Percentiles rank a stretch among this genome's conserved stretches.
Conservation (phyloP, 2,797 vertebrate genomes). For the Botia almorhae region DNA sequence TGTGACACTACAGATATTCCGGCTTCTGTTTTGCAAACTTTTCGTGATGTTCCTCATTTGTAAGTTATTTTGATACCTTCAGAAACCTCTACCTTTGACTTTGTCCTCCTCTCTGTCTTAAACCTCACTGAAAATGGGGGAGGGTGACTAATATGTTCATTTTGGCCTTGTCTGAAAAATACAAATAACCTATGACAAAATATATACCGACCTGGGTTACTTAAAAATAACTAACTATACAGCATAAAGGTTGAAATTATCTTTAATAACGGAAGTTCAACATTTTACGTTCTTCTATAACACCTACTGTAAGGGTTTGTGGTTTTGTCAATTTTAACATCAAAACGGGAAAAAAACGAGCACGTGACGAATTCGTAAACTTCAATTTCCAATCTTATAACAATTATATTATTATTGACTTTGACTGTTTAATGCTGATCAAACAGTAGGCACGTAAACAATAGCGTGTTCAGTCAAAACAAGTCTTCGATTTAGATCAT, state of each 20-base stretch:
- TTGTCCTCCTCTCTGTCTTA: neutral
- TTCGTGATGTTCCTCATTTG: neutral
- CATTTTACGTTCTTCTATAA: neutral
- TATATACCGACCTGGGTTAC: neutral
- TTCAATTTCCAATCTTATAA: neutral
- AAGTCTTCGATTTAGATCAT: too few relatives aligned
- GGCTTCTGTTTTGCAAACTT: neutral
- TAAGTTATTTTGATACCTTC: neutral
- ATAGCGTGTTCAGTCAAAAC: neutral
- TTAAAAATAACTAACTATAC: too few relatives aligned
- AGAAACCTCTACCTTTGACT: conserved; percentile 11
- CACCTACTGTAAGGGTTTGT: neutral
- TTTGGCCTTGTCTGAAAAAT: conserved; percentile 24
- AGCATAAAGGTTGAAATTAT: neutral
- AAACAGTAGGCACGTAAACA: neutral
- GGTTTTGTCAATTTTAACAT: conserved; percentile 7
- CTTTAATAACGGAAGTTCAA: neutral
- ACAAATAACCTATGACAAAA: neutral
- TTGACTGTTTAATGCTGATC: neutral
- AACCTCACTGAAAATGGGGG: conserved; percentile 28
- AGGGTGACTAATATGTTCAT: conserved; percentile 26
- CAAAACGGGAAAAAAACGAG: conserved; percentile 13
- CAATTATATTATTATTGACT: neutral
- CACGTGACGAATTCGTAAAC: conserved; percentile 26
- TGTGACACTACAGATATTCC: neutral